These are phyloP conservation scores for Flabesymbios commensalis DNA, from an alignment of 2,888 invertebrate species.

Conservation along the genomic window DNA sequence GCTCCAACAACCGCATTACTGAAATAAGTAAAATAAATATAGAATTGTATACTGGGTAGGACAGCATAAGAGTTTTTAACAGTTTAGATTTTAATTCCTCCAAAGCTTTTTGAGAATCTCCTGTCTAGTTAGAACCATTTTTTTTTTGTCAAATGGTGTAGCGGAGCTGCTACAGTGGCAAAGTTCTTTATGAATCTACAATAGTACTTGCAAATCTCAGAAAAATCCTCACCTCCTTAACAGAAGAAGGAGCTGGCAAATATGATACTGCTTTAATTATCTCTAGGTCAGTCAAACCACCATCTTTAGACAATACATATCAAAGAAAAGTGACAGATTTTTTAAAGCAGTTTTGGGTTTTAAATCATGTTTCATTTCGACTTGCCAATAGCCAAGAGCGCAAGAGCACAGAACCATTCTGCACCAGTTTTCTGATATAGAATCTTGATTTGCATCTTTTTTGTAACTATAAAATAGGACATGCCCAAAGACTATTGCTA, in stretches of 20 bases:
- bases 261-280: constrained; percentile 9
- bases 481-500: constrained; percentile 10
- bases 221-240: background rate
- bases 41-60: constrained; percentile 2
- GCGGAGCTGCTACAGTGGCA: constrained; percentile 7
- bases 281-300: constrained; percentile 11
- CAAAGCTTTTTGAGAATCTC: constrained; percentile 11
- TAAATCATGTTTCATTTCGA: constrained; percentile 16
- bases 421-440: constrained; percentile 27
- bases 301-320: constrained; percentile 11
- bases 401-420: constrained; percentile 30
- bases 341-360: constrained; percentile 16
- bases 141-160: constrained; percentile 5
- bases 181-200: constrained; percentile 9
- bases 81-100: constrained; percentile 5
- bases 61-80: constrained; percentile 13
- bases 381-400: constrained; percentile 37
- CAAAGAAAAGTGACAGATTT: constrained; percentile 15
- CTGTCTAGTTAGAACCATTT: constrained; percentile 14
- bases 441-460: constrained; percentile 29
- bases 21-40: constrained; percentile 1
- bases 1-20: background rate
- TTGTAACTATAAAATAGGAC: constrained; percentile 19
- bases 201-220: constrained; percentile 12
- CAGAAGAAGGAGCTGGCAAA: constrained; percentile 6